Conservation (phyloP, 2,113 vertebrate genomes). For the Chaetodon auriga region DNA sequence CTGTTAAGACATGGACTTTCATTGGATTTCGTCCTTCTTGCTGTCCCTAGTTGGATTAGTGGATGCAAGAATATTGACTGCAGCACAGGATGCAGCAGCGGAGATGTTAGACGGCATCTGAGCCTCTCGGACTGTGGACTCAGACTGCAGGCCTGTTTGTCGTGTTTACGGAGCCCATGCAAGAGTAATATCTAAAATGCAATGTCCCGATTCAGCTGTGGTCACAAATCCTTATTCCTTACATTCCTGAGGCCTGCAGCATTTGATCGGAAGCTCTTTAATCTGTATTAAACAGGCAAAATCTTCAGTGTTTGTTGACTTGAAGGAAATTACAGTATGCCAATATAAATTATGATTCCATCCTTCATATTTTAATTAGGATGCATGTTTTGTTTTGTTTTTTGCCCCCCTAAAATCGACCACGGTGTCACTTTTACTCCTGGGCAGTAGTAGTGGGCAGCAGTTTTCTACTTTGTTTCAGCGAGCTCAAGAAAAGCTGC, state of each 20-base stretch:
- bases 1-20: slow-evolving; percentile 40
- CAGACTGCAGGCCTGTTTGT: slow-evolving; percentile 22
- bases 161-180: slow-evolving; percentile 51
- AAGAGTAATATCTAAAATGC: neutral
- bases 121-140: slow-evolving; percentile 26
- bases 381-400: neutral
- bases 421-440: neutral
- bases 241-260: neutral
- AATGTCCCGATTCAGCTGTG: slow-evolving; percentile 11
- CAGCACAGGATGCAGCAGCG: neutral
- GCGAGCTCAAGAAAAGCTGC: neutral
- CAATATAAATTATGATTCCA: neutral
- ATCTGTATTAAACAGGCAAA: neutral
- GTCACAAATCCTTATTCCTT: slow-evolving; percentile 1
- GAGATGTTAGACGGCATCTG: slow-evolving; percentile 1
- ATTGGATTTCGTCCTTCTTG: slow-evolving; percentile 35
- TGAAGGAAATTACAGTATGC: neutral
- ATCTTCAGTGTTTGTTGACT: neutral
- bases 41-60: slow-evolving; percentile 34
- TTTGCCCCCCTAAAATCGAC: neutral
- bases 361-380: neutral
- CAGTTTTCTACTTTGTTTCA: neutral
- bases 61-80: slow-evolving; percentile 31
- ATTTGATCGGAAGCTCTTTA: neutral
- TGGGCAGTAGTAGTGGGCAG: neutral